Evolutionary conservation across 2,888 invertebrate genomes (phyloP), one percentile per base, ranked within the genome.

Genomic region (Eupsilia transversa): DNA sequence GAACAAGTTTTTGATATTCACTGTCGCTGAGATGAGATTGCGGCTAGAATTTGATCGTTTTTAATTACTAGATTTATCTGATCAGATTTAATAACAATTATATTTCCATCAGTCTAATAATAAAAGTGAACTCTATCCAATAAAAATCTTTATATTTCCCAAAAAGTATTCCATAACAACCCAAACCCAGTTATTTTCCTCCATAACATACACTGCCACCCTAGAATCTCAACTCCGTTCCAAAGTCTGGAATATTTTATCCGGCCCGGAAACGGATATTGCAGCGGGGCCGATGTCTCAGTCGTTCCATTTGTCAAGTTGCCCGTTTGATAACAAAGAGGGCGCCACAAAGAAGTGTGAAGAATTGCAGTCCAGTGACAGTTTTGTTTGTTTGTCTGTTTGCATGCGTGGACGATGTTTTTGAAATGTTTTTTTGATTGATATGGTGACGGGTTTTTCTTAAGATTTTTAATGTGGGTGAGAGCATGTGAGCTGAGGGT

Each of bases 281-380:
- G 93, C 94, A 89, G 89, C 88, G 88, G 80, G 88, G 90, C 92
- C 93, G 91, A 94, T 93, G 93, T 86, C 85, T 83, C 91, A 91
- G 92, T 92, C 91, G 91, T 91, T 90, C 93, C 93, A 93, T 94
- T 93, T 93, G 94, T 94, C 86, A 86, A 94, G 86, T 79, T 85
- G 83, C 77, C 87, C 88, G 89, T 82, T 88, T 84, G 88, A 85
- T 86, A 94, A 79, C 89, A 89, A 88, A 88, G 89, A 82, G 83
- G 83, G 80, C 75, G 67, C 77, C 74, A 85, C 88, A 88, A 89
- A 89, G 89, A 89, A 80, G 87, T 84, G 89, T 86, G 85, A 88
- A 84, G 89, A 84, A 85, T 86, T 86, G 85, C 86, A 84, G 87
- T 49, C 79, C 75, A 83, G 74, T 80, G 75, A 83, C 61, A 46